Evolutionary conservation across 2,797 vertebrate genomes (phyloP), one percentile per base, ranked within the genome.

Genomic region (Muscicapa striata): DNA sequence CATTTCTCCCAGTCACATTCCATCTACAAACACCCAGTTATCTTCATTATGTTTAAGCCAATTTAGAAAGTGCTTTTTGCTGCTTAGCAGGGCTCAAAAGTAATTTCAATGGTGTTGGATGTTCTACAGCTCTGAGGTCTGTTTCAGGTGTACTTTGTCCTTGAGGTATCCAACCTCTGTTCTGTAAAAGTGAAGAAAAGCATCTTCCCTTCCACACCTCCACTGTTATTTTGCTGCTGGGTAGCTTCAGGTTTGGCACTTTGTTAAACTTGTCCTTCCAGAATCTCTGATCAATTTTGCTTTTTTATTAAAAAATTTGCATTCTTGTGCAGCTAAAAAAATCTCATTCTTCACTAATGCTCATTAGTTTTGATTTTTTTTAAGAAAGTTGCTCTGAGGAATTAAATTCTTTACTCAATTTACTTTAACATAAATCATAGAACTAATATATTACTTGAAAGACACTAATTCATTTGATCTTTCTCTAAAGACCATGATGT

Each of bases 391-490:
- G 21, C 34, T 91, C n/a, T 54, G 46, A 89, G 73, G 72, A 92
- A 87, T 84, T 85, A 73, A 87, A 80, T 93, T 84, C 2, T 16
- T 96, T 95, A 75, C 46, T 89, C 46, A 70, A 85, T 91, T 93
- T 86, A 43, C 49, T 95, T 81, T 66, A 84, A 49, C 43, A 26
- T 48, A 72, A 87, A 48, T 74, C 72, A 70, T 10, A 76, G 27
- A 73, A 88, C 76, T 94, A 51, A 93, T 94, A 66, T 59, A 81
- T 74, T 83, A 80, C 70, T 96, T 90, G 62, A 82, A 95, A 96
- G 93, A 70, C 61, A 32, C 62, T 91, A 90, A 83, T 95, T 96
- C 59, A 75, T 95, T 96, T 96, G 90, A 90, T 94, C 89, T 96
- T 80, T 54, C 68, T 87, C 79, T 95, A 57, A 91, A 91, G 58